A percentile compares a stretch with the other conserved stretches of the same genome.
phyloP scores from a whole-genome alignment of 2,888 invertebrate genomes.

The Xestia rhomboidea region DNA sequence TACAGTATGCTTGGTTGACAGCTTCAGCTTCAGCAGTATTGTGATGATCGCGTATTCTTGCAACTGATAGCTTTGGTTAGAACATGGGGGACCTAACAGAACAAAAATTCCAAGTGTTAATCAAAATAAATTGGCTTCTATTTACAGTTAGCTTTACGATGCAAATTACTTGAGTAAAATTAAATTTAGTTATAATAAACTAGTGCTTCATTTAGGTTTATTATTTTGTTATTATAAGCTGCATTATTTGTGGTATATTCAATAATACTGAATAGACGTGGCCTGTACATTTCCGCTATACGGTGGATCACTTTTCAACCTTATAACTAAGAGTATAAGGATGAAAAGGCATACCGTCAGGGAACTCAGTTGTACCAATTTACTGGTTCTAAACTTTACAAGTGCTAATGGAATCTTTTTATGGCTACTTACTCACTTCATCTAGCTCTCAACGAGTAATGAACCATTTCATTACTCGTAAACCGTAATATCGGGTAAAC shows the following conservation, averaged over 20 bases:
- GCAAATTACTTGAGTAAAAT: conserved; percentile 32
- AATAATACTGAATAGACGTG: not conserved
- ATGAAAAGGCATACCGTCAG: no score
- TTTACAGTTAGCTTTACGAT: conserved; percentile 34
- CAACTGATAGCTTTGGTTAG: not conserved
- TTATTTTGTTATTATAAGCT: not conserved
- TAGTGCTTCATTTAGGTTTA: not conserved
- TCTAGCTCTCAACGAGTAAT: not conserved
- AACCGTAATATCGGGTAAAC: not conserved
- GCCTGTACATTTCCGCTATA: conserved; percentile 4
- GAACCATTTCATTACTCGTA: not conserved
- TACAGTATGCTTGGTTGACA: no score
- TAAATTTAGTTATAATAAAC: conserved; percentile 20
- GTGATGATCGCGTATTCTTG: not conserved
- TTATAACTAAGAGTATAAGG: no score
- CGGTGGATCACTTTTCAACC: not conserved
- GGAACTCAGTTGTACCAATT: not conserved
- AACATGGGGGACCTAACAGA: not conserved
- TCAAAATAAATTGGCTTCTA: conserved; percentile 42
- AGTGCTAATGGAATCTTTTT: not conserved
- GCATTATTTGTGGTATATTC: conserved; percentile 11
- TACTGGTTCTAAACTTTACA: not conserved
- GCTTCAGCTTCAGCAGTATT: not conserved
- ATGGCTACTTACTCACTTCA: not conserved
- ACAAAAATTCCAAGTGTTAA: conserved; percentile 28